Conservation (phyloP, 2,113 vertebrate genomes). For the Ceyx cyanopectus region DNA sequence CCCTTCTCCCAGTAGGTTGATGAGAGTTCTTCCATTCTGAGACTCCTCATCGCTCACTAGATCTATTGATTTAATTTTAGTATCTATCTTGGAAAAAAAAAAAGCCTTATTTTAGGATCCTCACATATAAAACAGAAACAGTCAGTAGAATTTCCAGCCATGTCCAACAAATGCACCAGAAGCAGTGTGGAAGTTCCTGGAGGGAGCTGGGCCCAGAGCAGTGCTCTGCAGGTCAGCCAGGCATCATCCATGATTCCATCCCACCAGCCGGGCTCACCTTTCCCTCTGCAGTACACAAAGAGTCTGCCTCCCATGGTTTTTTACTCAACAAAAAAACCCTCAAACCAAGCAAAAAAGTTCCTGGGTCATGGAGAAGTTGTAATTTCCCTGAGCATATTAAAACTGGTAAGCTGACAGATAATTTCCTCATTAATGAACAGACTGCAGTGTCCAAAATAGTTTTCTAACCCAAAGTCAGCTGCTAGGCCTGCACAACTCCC, state of each 20-base stretch:
- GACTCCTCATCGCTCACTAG: background rate
- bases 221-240: background rate
- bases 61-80: background rate
- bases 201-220: background rate
- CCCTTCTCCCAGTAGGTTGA: conserved; percentile 23
- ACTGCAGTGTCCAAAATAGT: background rate
- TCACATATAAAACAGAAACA: background rate
- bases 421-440: background rate
- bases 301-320: background rate
- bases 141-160: background rate
- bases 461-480: background rate
- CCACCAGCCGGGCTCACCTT: background rate
- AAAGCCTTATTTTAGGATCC: background rate
- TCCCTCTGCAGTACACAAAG: background rate
- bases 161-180: background rate
- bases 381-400: background rate
- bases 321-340: background rate
- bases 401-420: background rate
- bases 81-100: background rate
- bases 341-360: background rate
- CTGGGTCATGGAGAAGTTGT: background rate
- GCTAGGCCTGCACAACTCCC: background rate
- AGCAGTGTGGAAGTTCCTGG: background rate
- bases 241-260: background rate
- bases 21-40: conserved; percentile 1